A percentile compares a stretch with the other conserved stretches of the same genome.
Conservation (phyloP, 2,797 vertebrate species). For the Carcharodon carcharias region DNA sequence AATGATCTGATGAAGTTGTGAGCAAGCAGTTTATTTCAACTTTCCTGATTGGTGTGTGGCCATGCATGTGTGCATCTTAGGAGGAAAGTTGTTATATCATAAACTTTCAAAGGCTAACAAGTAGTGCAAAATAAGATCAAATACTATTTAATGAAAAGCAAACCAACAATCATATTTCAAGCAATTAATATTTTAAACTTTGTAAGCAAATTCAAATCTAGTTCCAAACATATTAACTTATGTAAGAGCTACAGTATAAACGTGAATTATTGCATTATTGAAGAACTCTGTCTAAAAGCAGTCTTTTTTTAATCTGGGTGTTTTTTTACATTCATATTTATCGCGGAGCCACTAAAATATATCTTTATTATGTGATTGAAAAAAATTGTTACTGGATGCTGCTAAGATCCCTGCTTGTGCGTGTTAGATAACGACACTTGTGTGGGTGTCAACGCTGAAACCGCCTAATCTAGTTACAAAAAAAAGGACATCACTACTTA, state of each 20-base stretch:
- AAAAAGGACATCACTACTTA: background rate
- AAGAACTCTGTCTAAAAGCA: background rate
- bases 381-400: background rate
- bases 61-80: no score
- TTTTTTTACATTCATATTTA: background rate
- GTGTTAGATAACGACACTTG: background rate
- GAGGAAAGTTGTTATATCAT: background rate
- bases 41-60: no score
- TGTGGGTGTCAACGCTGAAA: conserved; percentile 15
- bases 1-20: no score
- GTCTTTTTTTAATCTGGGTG: background rate
- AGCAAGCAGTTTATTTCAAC: no score
- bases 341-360: background rate
- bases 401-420: background rate
- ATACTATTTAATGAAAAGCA: background rate
- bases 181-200: conserved; percentile 7
- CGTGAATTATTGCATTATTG: background rate
- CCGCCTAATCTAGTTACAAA: background rate
- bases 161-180: background rate
- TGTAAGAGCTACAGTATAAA: background rate
- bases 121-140: background rate
- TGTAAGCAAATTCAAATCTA: background rate
- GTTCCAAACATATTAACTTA: background rate
- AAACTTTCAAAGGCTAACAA: background rate
- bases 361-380: no score